phyloP scores from a whole-genome alignment of 2,888 invertebrate genomes.

The Toxonevra muliebris region DNA sequence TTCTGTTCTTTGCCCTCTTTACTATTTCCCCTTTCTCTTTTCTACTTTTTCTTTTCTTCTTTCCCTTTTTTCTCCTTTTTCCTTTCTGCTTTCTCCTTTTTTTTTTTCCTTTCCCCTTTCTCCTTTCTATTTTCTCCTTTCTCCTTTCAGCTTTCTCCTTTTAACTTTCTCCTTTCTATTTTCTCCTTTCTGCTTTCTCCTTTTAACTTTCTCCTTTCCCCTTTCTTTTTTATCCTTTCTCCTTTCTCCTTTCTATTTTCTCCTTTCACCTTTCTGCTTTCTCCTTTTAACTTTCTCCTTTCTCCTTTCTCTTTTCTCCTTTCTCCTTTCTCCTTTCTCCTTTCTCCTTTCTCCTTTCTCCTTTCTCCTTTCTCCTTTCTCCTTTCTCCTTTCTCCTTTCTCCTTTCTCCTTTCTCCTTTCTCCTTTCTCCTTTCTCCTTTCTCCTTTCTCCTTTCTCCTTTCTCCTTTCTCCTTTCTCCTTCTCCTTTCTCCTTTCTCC shows the following conservation, averaged over 20 bases:
- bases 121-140: neutral
- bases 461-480: no score
- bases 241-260: neutral
- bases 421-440: neutral
- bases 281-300: neutral
- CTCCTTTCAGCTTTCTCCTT: neutral
- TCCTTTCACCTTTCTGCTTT: neutral
- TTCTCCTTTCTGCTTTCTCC: neutral
- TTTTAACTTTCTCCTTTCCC: neutral
- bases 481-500: no score
- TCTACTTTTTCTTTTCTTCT: neutral
- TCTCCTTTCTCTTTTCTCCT: no score
- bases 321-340: no score
- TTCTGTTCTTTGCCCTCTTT: neutral
- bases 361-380: no score
- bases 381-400: no score
- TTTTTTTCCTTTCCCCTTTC: neutral
- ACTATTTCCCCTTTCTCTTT: neutral
- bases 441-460: no score
- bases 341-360: no score
- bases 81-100: neutral
- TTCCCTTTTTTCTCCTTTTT: neutral
- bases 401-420: neutral
- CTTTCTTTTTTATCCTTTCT: neutral
- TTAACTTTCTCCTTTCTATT: neutral